These are phyloP conservation scores for Leptinotarsa texana DNA, from an alignment of 1,140 invertebrate species.

Conservation along the genomic window DNA sequence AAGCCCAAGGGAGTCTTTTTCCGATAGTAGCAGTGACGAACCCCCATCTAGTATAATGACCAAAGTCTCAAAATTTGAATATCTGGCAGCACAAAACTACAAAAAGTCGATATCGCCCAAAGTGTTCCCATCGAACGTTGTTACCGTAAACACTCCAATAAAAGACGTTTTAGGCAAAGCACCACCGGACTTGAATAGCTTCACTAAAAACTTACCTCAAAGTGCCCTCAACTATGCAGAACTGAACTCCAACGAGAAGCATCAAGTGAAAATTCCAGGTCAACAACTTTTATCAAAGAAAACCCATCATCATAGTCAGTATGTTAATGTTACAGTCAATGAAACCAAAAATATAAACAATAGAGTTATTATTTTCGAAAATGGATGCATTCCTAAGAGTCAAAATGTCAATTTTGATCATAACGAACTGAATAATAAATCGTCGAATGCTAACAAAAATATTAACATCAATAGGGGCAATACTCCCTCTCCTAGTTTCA, in stretches of 20 bases:
- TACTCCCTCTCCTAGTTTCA: conserved; percentile 60
- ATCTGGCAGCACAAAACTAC: conserved; percentile 58
- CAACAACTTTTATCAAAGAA: conserved; percentile 48
- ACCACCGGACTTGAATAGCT: conserved; percentile 58
- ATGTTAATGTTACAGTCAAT: conserved; percentile 53
- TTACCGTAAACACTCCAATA: conserved; percentile 78
- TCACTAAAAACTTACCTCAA: conserved; percentile 53
- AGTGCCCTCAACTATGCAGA: conserved; percentile 54
- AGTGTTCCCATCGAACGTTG: conserved; percentile 74
- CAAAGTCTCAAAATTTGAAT: conserved; percentile 66
- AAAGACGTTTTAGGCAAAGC: conserved; percentile 72
- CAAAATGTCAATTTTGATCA: conserved; percentile 48
- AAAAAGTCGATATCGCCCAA: conserved; percentile 70
- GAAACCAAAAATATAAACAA: conserved; percentile 53
- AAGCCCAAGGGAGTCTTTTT: conserved; percentile 55
- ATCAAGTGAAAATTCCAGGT: conserved; percentile 49
- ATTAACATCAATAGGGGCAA: conserved; percentile 45
- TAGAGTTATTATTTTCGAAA: conserved; percentile 53
- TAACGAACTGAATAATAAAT: conserved; percentile 52
- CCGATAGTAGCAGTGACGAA: conserved; percentile 60
- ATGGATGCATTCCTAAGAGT: conserved; percentile 49
- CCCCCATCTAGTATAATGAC: conserved; percentile 60
- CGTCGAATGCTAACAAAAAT: conserved; percentile 43
- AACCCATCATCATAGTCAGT: conserved; percentile 45
- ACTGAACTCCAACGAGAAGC: conserved; percentile 46